These are phyloP conservation scores for Podarcis muralis DNA, from an alignment of 2,113 vertebrate species.

Conservation along the genomic window DNA sequence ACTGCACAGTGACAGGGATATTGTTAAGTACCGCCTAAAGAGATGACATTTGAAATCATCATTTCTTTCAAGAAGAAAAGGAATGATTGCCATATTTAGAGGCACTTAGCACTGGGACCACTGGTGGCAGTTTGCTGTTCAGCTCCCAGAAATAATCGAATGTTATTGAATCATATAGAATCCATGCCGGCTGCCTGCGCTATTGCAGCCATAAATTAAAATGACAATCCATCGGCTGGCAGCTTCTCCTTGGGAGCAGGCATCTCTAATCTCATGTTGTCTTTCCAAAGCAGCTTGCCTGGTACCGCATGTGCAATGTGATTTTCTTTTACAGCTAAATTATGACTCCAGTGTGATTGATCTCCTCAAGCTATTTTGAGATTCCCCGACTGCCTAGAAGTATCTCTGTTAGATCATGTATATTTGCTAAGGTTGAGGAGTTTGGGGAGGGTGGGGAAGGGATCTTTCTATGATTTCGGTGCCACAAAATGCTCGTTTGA, in stretches of 20 bases:
- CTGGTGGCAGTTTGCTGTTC: conserved; percentile 52
- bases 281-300: conserved; percentile 47
- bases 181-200: conserved; percentile 41
- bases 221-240: conserved; percentile 54
- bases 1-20: conserved; percentile 32
- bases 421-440: conserved; percentile 14
- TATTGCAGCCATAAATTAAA: conserved; percentile 63
- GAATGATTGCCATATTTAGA: conserved; percentile 51
- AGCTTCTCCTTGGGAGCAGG: conserved; percentile 40
- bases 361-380: conserved; percentile 16
- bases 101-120: conserved; percentile 48
- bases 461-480: conserved; percentile 11
- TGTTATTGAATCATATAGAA: conserved; percentile 51
- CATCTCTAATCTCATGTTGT: conserved; percentile 28
- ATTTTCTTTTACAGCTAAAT: conserved; percentile 49
- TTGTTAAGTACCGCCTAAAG: conserved; percentile 40
- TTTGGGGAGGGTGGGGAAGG: background rate
- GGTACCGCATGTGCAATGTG: conserved; percentile 17
- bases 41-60: conserved; percentile 52
- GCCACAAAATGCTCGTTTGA: background rate
- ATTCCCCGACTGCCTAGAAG: conserved; percentile 29
- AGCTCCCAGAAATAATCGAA: conserved; percentile 55
- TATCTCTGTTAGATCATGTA: background rate
- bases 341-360: background rate
- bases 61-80: conserved; percentile 55